Evolutionary conservation across 2,113 vertebrate genomes (phyloP), one percentile per base, ranked within the genome.

Genomic region (Pygathrix nemaeus): DNA sequence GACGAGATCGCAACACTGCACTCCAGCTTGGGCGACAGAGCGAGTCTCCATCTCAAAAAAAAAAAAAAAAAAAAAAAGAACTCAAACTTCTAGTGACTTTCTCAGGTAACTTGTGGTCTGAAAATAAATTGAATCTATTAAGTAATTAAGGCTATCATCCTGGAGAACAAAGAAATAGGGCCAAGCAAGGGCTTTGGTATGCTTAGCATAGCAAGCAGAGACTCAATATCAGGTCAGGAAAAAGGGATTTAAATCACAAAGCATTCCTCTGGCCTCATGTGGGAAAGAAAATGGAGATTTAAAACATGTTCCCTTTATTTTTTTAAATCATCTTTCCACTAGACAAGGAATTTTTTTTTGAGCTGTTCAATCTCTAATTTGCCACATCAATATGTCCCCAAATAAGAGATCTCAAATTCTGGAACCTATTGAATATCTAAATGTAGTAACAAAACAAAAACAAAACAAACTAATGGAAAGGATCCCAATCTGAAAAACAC

Each of bases 381-480:
- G 25, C 55, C 57, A 88, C 20, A 68, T 90, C 40, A 48, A 68
- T 73, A 90, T 1, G 23, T 52, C 17, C 30, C 50, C 89, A 92
- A 52, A 81, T 50, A 43, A 27, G 64, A 21, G 27, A 94, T 52
- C 64, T 93, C 78, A 61, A 76, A 70, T 80, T 88, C 86, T 72
- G 81, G 66, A 85, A 52, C 43, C 66, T 87, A 79, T 35, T 25
- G 12, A 84, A 50, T 48, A 93, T 55, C 89, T 76, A 94, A 81
- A 90, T 30, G 78, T 57, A 93, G 50, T 78, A 93, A 81, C 35
- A 86, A 68, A 32, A 88, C 1, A 57, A 95, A 93, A 87, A 90
- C 86, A 78, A 93, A 88, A 75, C 32, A 80, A 95, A 79, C 8
- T 3, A 81, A 76, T 81, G 32, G 48, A 81, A 81, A 92, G 43